These are phyloP conservation scores for Leucophenga varia DNA, from an alignment of 1,140 invertebrate genomes.

Conservation along the genomic window DNA sequence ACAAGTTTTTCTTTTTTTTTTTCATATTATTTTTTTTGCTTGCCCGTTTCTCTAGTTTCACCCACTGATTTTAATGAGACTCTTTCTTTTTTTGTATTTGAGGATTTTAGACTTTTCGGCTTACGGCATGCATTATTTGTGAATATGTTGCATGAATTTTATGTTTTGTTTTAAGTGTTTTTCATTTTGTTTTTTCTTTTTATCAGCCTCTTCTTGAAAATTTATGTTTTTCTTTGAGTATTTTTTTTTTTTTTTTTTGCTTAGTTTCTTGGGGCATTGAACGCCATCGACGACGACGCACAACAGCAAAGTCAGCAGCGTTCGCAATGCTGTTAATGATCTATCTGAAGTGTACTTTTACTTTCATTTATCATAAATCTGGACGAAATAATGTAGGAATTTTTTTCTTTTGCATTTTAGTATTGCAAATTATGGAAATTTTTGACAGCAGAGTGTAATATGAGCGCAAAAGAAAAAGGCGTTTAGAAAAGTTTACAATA, in stretches of 20 bases:
- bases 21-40: conserved; percentile 18
- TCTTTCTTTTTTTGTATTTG: background rate
- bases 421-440: too few relatives aligned
- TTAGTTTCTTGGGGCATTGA: conserved; percentile 32
- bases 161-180: background rate
- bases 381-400: conserved; percentile 20
- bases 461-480: too few relatives aligned
- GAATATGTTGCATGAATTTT: too few relatives aligned
- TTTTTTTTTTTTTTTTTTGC: conserved; percentile 2
- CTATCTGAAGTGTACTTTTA: conserved; percentile 51
- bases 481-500: too few relatives aligned
- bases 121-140: too few relatives aligned
- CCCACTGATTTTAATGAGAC: too few relatives aligned
- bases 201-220: conserved; percentile 50
- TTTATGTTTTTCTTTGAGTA: conserved; percentile 9
- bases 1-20: conserved; percentile 36
- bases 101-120: too few relatives aligned
- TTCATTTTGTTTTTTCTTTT: too few relatives aligned
- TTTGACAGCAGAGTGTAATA: too few relatives aligned
- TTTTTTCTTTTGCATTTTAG: conserved; percentile 19
- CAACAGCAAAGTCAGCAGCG: conserved; percentile 13
- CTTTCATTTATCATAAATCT: conserved; percentile 51
- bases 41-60: background rate
- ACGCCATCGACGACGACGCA: conserved; percentile 25
- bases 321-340: too few relatives aligned